These are phyloP conservation scores for Enteromius thamalakanensis DNA, from an alignment of 2,797 vertebrate species.

Conservation along the genomic window DNA sequence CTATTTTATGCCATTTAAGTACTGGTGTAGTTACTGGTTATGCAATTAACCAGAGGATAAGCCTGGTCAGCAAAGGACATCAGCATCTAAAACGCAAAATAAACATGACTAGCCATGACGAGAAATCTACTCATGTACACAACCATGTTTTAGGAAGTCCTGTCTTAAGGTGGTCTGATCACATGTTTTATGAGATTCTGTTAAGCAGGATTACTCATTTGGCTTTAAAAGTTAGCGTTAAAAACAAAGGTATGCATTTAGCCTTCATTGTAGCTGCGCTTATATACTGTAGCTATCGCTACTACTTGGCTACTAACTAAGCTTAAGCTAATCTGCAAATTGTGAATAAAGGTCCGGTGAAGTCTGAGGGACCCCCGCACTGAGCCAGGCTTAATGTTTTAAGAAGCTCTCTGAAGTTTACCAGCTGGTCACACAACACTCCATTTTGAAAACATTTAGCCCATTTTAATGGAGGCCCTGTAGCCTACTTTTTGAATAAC, in stretches of 20 bases:
- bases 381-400: constrained; percentile 73
- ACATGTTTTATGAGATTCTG: not conserved
- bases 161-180: not conserved
- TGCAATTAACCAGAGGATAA: constrained; percentile 4
- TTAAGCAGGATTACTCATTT: not conserved
- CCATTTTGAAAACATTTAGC: constrained; percentile 57
- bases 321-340: constrained; percentile 24
- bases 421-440: constrained; percentile 70
- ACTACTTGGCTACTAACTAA: constrained; percentile 9
- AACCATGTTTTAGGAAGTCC: not conserved
- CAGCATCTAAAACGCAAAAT: not conserved
- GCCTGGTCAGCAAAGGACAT: not conserved
- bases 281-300: constrained; percentile 1
- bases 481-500: constrained; percentile 53
- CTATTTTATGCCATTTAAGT: constrained; percentile 18
- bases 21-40: not conserved
- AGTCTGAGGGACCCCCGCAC: constrained; percentile 61
- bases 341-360: constrained; percentile 37
- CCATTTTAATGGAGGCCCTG: constrained; percentile 5
- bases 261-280: not conserved
- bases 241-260: constrained; percentile 13
- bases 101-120: not conserved
- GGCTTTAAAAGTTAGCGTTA: constrained; percentile 27
- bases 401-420: constrained; percentile 70
- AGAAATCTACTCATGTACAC: not conserved